Evolutionary conservation across 2,113 vertebrate genomes (phyloP).

Genomic region (Nothobranchius furzeri): DNA sequence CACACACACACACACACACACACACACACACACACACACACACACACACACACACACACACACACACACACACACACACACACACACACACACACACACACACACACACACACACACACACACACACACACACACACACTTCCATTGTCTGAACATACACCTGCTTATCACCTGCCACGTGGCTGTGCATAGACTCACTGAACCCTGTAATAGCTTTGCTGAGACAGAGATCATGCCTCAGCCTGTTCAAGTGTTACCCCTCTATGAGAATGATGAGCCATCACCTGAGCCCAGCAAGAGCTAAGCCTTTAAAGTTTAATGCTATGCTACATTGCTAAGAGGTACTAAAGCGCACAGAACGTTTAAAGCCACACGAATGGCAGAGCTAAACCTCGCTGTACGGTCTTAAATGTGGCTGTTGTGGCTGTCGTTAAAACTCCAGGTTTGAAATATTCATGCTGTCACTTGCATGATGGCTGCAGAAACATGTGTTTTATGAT

Average conservation of each 20-base stretch:
- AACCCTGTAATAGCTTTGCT: constrained; percentile 78
- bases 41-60: neutral
- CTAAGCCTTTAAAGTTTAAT: constrained; percentile 58
- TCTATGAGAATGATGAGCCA: constrained; percentile 67
- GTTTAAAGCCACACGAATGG: constrained; percentile 30
- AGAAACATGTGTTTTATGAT: constrained; percentile 32
- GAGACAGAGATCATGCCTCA: constrained; percentile 69
- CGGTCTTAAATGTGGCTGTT: constrained; percentile 10
- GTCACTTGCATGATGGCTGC: constrained; percentile 15
- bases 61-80: no score
- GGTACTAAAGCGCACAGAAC: constrained; percentile 30
- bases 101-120: neutral
- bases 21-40: no score
- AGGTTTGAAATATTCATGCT: constrained; percentile 55
- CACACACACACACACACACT: constrained; percentile 26
- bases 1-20: no score
- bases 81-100: no score
- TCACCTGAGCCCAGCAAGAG: constrained; percentile 52
- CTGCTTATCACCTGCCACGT: constrained; percentile 48
- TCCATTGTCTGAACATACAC: constrained; percentile 48
- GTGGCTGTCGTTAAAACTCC: constrained; percentile 14
- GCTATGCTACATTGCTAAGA: constrained; percentile 50
- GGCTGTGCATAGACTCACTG: constrained; percentile 59
- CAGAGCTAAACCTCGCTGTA: constrained; percentile 34
- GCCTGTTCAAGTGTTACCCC: constrained; percentile 62